These are phyloP conservation scores for Calliphora vicina DNA, from an alignment of 1,140 invertebrate species.

Conservation along the genomic window DNA sequence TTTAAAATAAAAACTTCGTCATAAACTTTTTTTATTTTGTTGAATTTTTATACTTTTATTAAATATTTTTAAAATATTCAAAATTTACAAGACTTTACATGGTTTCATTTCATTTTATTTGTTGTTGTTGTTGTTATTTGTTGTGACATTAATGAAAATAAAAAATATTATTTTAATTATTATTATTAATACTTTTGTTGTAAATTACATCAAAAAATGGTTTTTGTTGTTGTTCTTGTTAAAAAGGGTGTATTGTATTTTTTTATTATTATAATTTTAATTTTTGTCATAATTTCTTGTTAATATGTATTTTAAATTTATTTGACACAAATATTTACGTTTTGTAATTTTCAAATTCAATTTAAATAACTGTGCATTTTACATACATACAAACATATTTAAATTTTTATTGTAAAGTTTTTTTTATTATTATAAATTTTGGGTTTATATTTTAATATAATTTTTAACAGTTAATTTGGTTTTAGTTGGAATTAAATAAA, in stretches of 20 bases:
- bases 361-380: slow-evolving; percentile 7
- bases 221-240: background rate
- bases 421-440: background rate
- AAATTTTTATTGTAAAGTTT: background rate
- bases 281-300: background rate
- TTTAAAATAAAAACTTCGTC: no score
- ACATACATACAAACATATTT: background rate
- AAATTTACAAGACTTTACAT: slow-evolving; percentile 12
- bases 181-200: background rate
- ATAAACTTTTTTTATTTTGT: background rate
- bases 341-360: background rate
- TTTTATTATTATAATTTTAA: background rate
- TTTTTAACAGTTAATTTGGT: background rate
- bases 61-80: slow-evolving; percentile 9
- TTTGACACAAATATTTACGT: background rate
- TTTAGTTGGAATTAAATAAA: background rate
- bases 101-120: background rate
- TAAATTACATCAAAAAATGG: slow-evolving; percentile 2
- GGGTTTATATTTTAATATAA: background rate
- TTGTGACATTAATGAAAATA: background rate
- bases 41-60: background rate
- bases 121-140: background rate
- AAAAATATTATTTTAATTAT: background rate
- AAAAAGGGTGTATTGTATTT: background rate
- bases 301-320: background rate